These are phyloP conservation scores for Cyclopterus lumpus DNA, from an alignment of 2,797 vertebrate species.

Conservation along the genomic window DNA sequence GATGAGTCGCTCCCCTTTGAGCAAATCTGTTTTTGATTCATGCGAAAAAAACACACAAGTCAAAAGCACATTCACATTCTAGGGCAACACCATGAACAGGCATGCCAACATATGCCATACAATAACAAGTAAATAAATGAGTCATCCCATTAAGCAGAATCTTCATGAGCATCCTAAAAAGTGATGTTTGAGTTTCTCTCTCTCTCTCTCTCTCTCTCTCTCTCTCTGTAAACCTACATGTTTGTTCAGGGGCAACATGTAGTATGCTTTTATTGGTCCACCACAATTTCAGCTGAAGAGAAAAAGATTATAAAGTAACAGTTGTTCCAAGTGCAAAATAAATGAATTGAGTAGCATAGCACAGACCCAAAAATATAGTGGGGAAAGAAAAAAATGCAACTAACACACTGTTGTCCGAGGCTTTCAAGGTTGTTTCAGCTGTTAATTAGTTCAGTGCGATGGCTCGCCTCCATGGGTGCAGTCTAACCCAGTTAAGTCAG, in stretches of 20 bases:
- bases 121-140: conserved; percentile 59
- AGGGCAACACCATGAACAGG: conserved; percentile 34
- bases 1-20: conserved; percentile 72
- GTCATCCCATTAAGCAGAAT: conserved; percentile 41
- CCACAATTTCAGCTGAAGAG: conserved; percentile 56
- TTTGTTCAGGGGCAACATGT: conserved; percentile 50
- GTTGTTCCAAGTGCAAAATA: conserved; percentile 68
- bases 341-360: conserved; percentile 49
- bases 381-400: conserved; percentile 27
- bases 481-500: conserved; percentile 75
- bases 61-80: conserved; percentile 32
- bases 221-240: conserved; percentile 33
- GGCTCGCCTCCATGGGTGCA: conserved; percentile 66
- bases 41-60: conserved; percentile 36
- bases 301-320: conserved; percentile 60
- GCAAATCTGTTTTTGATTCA: conserved; percentile 50
- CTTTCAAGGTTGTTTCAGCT: conserved; percentile 76
- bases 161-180: conserved; percentile 37
- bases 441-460: conserved; percentile 78
- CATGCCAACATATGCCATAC: conserved; percentile 18
- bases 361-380: conserved; percentile 26
- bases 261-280: conserved; percentile 65
- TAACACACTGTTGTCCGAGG: conserved; percentile 59
- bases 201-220: background rate
- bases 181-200: conserved; percentile 37